A percentile compares a stretch with the other conserved stretches of the same genome.
phyloP scores from a whole-genome alignment of 2,888 invertebrate species.

The Zelleria hepariella region DNA sequence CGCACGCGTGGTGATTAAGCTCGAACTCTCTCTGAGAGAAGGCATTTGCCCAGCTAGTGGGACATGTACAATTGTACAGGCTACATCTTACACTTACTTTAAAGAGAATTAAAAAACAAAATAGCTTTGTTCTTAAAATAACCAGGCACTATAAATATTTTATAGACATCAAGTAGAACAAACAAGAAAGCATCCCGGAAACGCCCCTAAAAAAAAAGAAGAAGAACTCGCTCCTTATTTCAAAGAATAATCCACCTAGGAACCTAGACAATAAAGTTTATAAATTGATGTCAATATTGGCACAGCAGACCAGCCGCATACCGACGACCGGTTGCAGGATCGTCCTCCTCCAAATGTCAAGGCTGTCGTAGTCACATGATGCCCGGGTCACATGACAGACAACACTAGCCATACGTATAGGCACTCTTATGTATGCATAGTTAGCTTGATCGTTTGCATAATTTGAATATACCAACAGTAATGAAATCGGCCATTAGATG shows the following conservation, averaged over 20 bases:
- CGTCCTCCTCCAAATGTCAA: slow-evolving; percentile 38
- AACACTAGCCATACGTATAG: not conserved
- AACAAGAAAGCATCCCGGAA: not conserved
- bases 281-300: not conserved
- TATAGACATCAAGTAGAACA: not conserved
- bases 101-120: too few species aligned
- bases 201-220: not conserved
- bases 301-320: slow-evolving; percentile 12
- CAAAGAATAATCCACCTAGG: not conserved
- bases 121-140: not conserved
- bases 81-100: too few species aligned
- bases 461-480: not conserved
- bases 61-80: too few species aligned
- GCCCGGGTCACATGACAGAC: slow-evolving; percentile 5
- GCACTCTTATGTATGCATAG: too few species aligned
- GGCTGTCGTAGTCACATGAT: slow-evolving; percentile 24
- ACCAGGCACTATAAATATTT: not conserved
- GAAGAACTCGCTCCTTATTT: not conserved
- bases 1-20: too few species aligned
- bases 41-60: too few species aligned
- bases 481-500: not conserved
- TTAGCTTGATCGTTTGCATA: not conserved
- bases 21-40: too few species aligned
- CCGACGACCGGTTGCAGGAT: slow-evolving; percentile 12
- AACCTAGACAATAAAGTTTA: not conserved